phyloP scores from a whole-genome alignment of 2,888 invertebrate genomes.

The Tortrix viridana region DNA sequence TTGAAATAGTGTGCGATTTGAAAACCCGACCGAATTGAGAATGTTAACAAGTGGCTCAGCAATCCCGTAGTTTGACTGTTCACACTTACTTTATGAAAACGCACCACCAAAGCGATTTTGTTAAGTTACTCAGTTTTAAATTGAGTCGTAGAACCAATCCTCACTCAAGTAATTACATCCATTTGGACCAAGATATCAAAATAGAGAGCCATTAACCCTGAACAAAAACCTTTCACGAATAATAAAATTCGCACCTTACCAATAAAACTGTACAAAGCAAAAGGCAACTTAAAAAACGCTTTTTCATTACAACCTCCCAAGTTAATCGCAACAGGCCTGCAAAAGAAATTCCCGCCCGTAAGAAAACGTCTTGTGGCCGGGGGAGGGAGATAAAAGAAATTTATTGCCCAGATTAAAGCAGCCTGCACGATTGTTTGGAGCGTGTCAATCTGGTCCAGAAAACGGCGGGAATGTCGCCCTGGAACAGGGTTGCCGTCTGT shows the following conservation, averaged over 20 bases:
- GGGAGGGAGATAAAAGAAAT: conserved; percentile 69
- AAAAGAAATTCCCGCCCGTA: conserved; percentile 52
- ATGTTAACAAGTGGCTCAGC: too few relatives aligned
- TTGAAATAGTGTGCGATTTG: too few relatives aligned
- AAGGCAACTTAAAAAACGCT: conserved; percentile 41
- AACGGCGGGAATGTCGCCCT: conserved; percentile 49
- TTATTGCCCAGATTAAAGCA: conserved; percentile 77
- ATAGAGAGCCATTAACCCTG: background rate
- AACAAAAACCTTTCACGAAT: conserved; percentile 39
- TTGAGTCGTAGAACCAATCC: too few relatives aligned
- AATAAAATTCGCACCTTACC: conserved; percentile 36
- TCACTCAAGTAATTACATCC: too few relatives aligned
- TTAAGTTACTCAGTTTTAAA: too few relatives aligned
- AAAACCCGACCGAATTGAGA: too few relatives aligned
- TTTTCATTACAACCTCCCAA: conserved; percentile 47
- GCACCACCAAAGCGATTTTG: too few relatives aligned
- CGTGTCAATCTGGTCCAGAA: conserved; percentile 67
- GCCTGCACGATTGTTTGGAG: conserved; percentile 66
- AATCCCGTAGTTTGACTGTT: too few relatives aligned
- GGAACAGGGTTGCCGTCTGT: background rate
- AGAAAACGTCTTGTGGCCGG: conserved; percentile 51
- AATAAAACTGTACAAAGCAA: conserved; percentile 23
- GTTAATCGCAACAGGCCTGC: conserved; percentile 55
- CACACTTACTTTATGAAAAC: too few relatives aligned
- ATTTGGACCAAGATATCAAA: too few relatives aligned